These are phyloP conservation scores for Rafetus swinhoei DNA, from an alignment of 2,113 vertebrate genomes.

Conservation along the genomic window DNA sequence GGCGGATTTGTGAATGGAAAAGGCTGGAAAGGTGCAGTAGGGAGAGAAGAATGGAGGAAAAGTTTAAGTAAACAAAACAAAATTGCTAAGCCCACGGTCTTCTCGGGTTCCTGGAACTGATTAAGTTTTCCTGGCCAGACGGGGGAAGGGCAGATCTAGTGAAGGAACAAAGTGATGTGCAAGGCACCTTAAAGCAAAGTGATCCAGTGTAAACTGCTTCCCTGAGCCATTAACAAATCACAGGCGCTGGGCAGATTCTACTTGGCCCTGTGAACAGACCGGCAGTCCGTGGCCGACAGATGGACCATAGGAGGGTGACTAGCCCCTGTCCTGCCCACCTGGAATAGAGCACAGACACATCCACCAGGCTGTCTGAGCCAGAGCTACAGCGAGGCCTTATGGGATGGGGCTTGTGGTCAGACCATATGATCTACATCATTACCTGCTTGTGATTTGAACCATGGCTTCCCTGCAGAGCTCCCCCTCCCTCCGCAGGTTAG, in stretches of 20 bases:
- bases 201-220: background rate
- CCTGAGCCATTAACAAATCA: background rate
- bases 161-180: background rate
- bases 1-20: background rate
- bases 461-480: background rate
- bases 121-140: background rate
- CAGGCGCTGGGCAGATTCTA: background rate
- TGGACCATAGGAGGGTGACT: background rate
- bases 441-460: constrained; percentile 7
- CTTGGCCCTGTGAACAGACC: background rate
- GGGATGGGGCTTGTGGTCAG: background rate
- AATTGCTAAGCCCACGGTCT: background rate
- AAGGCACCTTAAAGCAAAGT: background rate
- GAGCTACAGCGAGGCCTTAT: background rate
- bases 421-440: background rate
- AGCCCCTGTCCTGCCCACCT: background rate
- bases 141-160: background rate
- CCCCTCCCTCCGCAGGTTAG: background rate
- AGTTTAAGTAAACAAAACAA: background rate
- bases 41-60: background rate
- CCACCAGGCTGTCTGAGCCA: background rate
- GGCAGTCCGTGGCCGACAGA: background rate
- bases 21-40: background rate
- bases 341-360: background rate
- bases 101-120: background rate